Conservation (phyloP, 2,888 invertebrate species). For the Phyto melanocephala region DNA sequence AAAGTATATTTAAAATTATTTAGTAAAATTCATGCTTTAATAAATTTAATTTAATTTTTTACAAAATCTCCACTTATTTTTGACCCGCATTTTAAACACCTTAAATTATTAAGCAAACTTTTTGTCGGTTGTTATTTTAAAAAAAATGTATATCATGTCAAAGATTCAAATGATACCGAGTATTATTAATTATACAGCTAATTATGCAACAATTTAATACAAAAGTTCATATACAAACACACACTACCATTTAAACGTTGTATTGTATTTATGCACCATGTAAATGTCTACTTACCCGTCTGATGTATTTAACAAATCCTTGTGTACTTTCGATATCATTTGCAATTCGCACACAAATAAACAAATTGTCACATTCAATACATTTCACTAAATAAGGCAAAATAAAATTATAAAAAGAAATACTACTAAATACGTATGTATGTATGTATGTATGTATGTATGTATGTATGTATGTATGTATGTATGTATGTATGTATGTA, state of each 20-base stretch:
- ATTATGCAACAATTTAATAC: constrained; percentile 41
- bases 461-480: no score
- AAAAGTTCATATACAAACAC: background rate
- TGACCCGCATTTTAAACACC: no score
- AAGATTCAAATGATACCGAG: constrained; percentile 31
- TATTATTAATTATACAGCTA: constrained; percentile 38
- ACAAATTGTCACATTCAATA: constrained; percentile 57
- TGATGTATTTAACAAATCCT: background rate
- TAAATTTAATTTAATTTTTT: no score
- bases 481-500: no score
- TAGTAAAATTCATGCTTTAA: no score
- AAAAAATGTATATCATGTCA: constrained; percentile 30
- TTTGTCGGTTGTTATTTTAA: no score
- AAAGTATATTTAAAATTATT: no score
- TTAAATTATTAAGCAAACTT: constrained; percentile 2
- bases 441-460: no score
- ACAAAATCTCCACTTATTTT: no score
- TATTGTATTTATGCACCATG: background rate
- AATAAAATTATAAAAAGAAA: background rate
- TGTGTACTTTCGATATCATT: constrained; percentile 56
- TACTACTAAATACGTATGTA: no score
- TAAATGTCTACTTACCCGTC: constrained; percentile 1
- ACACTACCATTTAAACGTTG: background rate
- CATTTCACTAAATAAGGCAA: background rate
- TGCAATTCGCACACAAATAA: constrained; percentile 49